phyloP scores from a whole-genome alignment of 2,888 invertebrate species.

The Melanostoma mellinum region DNA sequence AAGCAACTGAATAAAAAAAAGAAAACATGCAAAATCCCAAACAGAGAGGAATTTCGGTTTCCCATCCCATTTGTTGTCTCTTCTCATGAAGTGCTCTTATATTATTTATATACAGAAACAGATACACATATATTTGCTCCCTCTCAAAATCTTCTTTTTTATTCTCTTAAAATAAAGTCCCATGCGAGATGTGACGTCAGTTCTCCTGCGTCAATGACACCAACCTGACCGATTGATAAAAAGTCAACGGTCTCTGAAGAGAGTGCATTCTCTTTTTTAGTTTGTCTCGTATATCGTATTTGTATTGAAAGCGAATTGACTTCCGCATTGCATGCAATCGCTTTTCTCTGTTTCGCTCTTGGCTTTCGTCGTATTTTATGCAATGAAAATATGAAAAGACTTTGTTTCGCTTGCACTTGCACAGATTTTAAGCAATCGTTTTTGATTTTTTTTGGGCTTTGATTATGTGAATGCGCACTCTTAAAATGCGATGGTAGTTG shows the following conservation, averaged over 20 bases:
- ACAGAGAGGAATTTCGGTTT: conserved; percentile 52
- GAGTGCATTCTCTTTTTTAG: conserved; percentile 34
- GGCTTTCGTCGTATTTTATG: conserved; percentile 33
- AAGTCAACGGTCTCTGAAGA: conserved; percentile 25
- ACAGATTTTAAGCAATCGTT: neutral
- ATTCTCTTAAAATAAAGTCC: conserved; percentile 56
- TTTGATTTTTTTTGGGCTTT: neutral
- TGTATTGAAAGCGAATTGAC: conserved; percentile 70
- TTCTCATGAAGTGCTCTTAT: neutral
- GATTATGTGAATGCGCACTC: conserved; percentile 37
- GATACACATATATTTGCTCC: conserved; percentile 6
- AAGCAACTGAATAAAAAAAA: neutral
- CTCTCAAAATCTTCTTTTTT: conserved; percentile 30
- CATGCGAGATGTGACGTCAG: conserved; percentile 67
- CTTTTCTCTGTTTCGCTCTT: conserved; percentile 35
- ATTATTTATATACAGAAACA: neutral
- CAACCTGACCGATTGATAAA: conserved; percentile 43
- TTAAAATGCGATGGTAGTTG: conserved; percentile 4
- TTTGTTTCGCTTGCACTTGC: conserved; percentile 22
- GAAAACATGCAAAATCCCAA: conserved; percentile 38
- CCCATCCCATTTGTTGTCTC: neutral
- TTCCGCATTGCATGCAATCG: conserved; percentile 68
- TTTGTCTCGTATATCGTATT: conserved; percentile 15
- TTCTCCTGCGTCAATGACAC: conserved; percentile 70
- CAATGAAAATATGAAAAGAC: neutral